Base-by-base conservation (phyloP, 2,797 vertebrate species). In the Lepus townsendii region DNA sequence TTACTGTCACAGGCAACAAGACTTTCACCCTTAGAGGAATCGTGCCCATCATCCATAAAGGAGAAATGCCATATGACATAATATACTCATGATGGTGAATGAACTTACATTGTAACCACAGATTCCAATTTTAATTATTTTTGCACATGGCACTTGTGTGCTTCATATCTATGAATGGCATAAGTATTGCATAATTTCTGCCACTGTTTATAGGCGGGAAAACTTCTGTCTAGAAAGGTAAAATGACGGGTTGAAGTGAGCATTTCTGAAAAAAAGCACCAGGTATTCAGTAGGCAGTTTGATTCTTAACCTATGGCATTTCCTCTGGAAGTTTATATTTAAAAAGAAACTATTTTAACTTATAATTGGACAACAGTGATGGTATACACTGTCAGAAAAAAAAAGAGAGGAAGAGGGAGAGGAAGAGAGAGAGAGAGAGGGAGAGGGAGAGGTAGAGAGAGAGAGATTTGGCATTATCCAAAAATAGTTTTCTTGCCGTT, bases 401-500 rank as follows among this genome's bases (percentile, higher is more conserved):
- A 50, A 11, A 30, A 13, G 62, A 50, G 47, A 80, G 19, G 47
- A n/a, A 66, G 9, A 65, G 11, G 54, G 50, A 16, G 47, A 50
- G 19, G 38, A 78, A 73, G 65, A 42, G 42, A 42, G 7, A 42
- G 7, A 42, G 38, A n/a, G n/a, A 7, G 38, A 42, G 38, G 38
- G 6, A 42, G 8, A 47, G 42, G 42, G 42, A 47, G 79, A 57
- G 38, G 17, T 32, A 30, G 50, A 42, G 65, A 52, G 26, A 27
- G 30, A 54, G 24, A 22, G 16, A 32, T 0, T 68, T 83, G 42
- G 3, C 6, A 38, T 4, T 3, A 72, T 80, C 38, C 38, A 80
- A 92, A 94, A 95, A 88, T 96, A 94, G 24, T 88, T 84, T 85
- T 84, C 50, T 91, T 85, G 65, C 10, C n/a, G 75, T 77, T 82